Conservation (phyloP, 1,140 invertebrate genomes). For the Linepithema humile region DNA sequence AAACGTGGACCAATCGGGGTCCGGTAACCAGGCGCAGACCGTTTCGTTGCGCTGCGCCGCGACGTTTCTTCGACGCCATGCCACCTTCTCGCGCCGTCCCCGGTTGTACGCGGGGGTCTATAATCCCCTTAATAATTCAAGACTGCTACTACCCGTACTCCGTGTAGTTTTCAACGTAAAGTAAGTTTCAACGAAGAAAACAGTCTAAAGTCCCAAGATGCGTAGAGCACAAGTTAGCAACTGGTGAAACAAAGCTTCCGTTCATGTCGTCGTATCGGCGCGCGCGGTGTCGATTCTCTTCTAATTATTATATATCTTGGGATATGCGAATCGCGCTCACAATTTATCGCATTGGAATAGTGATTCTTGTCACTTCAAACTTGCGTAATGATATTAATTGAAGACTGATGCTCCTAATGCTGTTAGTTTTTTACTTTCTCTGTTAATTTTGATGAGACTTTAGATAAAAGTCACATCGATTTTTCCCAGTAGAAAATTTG, state of each 20-base stretch:
- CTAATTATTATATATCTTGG: not conserved
- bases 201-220: constrained; percentile 45
- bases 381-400: not conserved
- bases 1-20: constrained; percentile 81
- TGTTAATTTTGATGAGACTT: too few relatives aligned
- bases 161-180: constrained; percentile 50
- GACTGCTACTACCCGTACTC: not conserved
- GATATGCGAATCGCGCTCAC: too few relatives aligned
- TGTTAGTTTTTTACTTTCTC: not conserved
- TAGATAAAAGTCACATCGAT: too few relatives aligned
- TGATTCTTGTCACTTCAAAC: not conserved
- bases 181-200: constrained; percentile 53
- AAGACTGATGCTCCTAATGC: not conserved
- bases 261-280: not conserved
- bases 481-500: not conserved
- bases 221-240: constrained; percentile 37
- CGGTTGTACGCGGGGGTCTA: constrained; percentile 37
- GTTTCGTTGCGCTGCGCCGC: constrained; percentile 47
- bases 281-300: not conserved
- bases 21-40: constrained; percentile 73
- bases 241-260: constrained; percentile 29
- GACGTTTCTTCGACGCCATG: constrained; percentile 55
- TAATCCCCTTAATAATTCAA: constrained; percentile 71
- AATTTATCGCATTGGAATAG: too few relatives aligned
- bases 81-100: constrained; percentile 51